Conservation (phyloP, 2,797 vertebrate genomes). For the Alfaro cultratus region DNA sequence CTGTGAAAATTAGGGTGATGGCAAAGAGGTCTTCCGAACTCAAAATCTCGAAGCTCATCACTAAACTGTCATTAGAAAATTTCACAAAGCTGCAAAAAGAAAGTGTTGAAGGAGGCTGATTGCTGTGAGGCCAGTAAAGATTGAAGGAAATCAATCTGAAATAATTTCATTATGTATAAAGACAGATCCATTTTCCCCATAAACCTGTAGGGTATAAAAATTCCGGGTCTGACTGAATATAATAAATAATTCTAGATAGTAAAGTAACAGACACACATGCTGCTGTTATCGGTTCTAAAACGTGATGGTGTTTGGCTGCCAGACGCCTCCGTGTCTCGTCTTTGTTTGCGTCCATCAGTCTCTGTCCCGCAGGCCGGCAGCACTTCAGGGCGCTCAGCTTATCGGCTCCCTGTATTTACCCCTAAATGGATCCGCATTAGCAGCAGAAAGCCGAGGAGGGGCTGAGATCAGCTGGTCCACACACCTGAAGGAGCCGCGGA, state of each 20-base stretch:
- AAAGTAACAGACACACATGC: neutral
- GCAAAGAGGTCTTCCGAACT: neutral
- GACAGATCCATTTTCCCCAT: neutral
- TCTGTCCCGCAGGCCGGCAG: conserved; percentile 44
- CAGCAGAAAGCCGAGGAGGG: conserved; percentile 8
- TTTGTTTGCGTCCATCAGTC: conserved; percentile 70
- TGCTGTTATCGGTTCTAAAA: neutral
- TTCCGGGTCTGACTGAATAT: neutral
- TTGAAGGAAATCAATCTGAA: neutral
- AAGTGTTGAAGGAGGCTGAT: neutral
- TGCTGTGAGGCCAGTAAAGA: neutral
- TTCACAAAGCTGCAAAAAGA: neutral
- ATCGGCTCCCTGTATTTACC: conserved; percentile 69
- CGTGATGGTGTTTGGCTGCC: conserved; percentile 19
- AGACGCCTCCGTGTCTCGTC: conserved; percentile 73
- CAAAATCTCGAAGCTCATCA: neutral
- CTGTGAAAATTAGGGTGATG: neutral
- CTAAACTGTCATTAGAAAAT: neutral
- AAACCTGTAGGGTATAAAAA: neutral
- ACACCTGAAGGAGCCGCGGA: conserved; percentile 31
- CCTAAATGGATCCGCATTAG: conserved; percentile 71
- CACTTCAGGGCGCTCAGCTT: conserved; percentile 47
- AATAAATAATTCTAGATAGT: no score
- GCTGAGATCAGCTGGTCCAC: conserved; percentile 33
- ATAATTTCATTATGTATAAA: neutral